Percentiles rank a stretch among this genome's conserved stretches.
Conservation (phyloP, 2,797 vertebrate genomes). For the Alca torda region DNA sequence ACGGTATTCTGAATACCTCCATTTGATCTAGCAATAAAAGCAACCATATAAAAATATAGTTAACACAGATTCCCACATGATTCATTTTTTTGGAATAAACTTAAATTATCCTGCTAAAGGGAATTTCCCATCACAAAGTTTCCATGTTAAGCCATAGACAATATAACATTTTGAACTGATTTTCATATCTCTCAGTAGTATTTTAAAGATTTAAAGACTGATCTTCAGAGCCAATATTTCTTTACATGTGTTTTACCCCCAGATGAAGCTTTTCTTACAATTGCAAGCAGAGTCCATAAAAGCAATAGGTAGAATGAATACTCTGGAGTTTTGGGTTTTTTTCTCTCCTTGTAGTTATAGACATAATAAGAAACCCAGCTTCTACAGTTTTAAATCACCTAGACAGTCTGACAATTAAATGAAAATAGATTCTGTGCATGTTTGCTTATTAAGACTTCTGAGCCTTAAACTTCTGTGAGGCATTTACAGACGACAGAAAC, state of each 20-base stretch:
- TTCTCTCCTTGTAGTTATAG: background rate
- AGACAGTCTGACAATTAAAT: background rate
- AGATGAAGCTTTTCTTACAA: background rate
- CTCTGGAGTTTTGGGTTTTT: background rate
- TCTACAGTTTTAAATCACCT: background rate
- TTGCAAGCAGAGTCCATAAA: background rate
- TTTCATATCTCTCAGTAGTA: background rate
- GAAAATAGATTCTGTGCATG: background rate
- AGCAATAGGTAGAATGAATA: background rate
- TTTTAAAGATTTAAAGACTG: background rate
- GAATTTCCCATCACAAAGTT: background rate
- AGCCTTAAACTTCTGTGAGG: background rate
- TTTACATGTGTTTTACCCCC: background rate
- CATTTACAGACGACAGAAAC: background rate
- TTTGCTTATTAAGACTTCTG: background rate
- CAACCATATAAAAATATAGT: background rate
- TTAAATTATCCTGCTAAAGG: background rate
- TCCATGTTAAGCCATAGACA: background rate
- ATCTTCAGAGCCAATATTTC: background rate
- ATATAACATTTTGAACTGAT: background rate
- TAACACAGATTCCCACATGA: background rate
- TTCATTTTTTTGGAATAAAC: background rate
- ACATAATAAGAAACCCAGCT: background rate
- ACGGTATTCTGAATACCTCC: background rate
- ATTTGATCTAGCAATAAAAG: background rate